These are phyloP conservation scores for Spialia ferax DNA, from an alignment of 2,888 invertebrate species.

Conservation along the genomic window DNA sequence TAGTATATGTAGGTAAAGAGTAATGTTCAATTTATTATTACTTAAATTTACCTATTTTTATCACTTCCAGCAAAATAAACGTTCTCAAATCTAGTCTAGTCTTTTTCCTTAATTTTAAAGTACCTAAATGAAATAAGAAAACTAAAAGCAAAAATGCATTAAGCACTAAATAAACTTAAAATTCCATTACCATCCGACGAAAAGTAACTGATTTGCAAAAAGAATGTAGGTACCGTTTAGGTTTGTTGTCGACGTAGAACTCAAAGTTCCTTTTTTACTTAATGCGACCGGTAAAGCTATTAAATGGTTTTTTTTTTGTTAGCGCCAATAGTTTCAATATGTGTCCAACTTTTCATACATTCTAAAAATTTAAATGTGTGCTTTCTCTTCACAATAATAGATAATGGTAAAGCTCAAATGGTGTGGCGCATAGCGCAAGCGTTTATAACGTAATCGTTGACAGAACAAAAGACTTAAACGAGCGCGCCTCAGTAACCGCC, in stretches of 20 bases:
- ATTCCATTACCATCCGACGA: constrained; percentile 7
- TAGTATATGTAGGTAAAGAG: neutral
- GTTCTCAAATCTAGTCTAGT: neutral
- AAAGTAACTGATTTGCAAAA: constrained; percentile 21
- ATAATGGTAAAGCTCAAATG: constrained; percentile 22
- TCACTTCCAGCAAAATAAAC: neutral
- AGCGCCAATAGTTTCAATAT: constrained; percentile 19
- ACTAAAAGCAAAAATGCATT: neutral
- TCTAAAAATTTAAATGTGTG: constrained; percentile 26
- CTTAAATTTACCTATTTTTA: too few species aligned
- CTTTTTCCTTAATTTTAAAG: neutral
- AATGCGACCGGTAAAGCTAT: constrained; percentile 19
- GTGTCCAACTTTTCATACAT: constrained; percentile 28
- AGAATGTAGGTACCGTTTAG: constrained; percentile 22
- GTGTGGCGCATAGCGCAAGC: constrained; percentile 16
- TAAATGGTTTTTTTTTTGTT: constrained; percentile 24
- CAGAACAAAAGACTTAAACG: constrained; percentile 54
- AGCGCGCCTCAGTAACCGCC: constrained; percentile 37
- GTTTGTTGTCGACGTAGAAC: constrained; percentile 32
- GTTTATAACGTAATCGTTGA: constrained; percentile 41
- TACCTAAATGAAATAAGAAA: neutral
- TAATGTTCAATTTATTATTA: too few species aligned
- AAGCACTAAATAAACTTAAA: constrained; percentile 17
- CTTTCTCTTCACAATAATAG: constrained; percentile 29
- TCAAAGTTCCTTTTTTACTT: constrained; percentile 11